Conservation (phyloP, 2,797 vertebrate genomes). For the Sebastes hubbsi region DNA sequence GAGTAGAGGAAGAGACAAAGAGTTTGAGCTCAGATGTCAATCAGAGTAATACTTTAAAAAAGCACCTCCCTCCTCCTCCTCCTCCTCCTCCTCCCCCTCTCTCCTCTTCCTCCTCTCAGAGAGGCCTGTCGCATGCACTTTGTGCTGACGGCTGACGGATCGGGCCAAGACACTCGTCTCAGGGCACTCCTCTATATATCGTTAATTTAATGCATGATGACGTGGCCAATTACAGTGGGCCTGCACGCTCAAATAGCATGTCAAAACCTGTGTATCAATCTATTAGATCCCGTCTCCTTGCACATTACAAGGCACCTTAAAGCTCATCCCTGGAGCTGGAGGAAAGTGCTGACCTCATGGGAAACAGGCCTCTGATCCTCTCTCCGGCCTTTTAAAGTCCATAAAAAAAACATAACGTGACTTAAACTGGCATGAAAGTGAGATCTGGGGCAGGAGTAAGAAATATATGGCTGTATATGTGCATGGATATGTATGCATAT, state of each 20-base stretch:
- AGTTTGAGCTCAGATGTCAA: slow-evolving; percentile 66
- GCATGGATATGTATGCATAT: slow-evolving; percentile 48
- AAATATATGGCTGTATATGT: slow-evolving; percentile 40
- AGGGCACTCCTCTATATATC: slow-evolving; percentile 90
- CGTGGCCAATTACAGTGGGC: slow-evolving; percentile 92
- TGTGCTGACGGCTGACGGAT: slow-evolving; percentile 88
- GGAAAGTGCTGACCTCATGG: slow-evolving; percentile 85
- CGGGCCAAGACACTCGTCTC: slow-evolving; percentile 90
- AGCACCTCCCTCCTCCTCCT: slow-evolving; percentile 19
- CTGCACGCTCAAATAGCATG: slow-evolving; percentile 92
- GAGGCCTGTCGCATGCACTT: slow-evolving; percentile 81
- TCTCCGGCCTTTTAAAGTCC: slow-evolving; percentile 71
- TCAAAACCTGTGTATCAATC: slow-evolving; percentile 95
- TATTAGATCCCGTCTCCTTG: slow-evolving; percentile 87
- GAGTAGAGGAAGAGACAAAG: slow-evolving; percentile 28
- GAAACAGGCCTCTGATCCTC: slow-evolving; percentile 80
- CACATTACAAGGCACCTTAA: slow-evolving; percentile 88
- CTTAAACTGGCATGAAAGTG: slow-evolving; percentile 45
- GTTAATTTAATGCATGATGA: slow-evolving; percentile 94
- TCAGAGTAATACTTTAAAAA: slow-evolving; percentile 74
- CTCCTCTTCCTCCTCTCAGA: slow-evolving; percentile 68
- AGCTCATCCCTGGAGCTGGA: slow-evolving; percentile 69
- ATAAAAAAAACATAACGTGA: slow-evolving; percentile 64
- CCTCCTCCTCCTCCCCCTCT: slow-evolving; percentile 40
- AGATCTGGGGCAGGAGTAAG: slow-evolving; percentile 15